Evolutionary conservation across 2,113 vertebrate genomes (phyloP).

Genomic region (Panurus biarmicus): DNA sequence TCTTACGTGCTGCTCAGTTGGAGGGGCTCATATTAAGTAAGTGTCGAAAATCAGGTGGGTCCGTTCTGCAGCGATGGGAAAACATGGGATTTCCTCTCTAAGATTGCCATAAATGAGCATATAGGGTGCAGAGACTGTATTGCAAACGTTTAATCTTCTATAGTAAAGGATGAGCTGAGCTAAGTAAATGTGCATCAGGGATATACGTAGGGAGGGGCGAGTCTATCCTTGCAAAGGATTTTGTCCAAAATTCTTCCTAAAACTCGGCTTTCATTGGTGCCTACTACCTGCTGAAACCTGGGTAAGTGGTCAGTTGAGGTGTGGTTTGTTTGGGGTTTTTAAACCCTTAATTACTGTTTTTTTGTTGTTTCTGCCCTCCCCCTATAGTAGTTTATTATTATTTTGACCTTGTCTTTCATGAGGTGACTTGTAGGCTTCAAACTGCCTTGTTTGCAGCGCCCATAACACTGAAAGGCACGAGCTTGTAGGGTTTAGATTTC

Average conservation of each 20-base stretch:
- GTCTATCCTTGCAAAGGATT: neutral
- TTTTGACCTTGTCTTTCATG: neutral
- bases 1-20: neutral
- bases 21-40: neutral
- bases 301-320: neutral
- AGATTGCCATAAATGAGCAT: neutral
- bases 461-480: neutral
- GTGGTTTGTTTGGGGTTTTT: neutral
- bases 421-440: neutral
- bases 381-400: neutral
- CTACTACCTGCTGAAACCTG: neutral
- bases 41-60: neutral
- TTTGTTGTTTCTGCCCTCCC: neutral
- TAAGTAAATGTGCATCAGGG: neutral
- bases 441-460: neutral
- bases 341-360: neutral
- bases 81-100: neutral
- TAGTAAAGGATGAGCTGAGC: neutral
- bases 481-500: neutral
- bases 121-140: neutral
- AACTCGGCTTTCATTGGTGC: neutral
- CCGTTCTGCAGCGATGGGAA: rapidly evolving
- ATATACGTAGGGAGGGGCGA: rapidly evolving
- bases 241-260: neutral
- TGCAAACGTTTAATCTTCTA: neutral